Conservation (phyloP, 2,797 vertebrate genomes). For the Epinephelus coioides region DNA sequence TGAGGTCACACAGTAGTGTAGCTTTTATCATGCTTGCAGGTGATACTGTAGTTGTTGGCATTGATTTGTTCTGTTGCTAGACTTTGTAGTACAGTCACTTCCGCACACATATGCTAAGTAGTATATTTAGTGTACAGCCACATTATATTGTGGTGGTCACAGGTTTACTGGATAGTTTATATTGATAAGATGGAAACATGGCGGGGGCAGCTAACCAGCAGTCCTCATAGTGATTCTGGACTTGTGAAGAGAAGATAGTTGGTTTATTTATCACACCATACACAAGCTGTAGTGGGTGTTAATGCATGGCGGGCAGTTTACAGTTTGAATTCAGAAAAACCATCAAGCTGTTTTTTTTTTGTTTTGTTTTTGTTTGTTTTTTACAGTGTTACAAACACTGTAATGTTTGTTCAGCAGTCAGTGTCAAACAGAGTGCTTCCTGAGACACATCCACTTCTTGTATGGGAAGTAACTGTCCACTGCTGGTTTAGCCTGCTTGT, state of each 20-base stretch:
- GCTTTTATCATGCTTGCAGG: conserved; percentile 30
- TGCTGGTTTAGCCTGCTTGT: conserved; percentile 55
- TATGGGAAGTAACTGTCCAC: conserved; percentile 30
- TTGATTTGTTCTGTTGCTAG: conserved; percentile 30
- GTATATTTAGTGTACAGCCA: conserved; percentile 33
- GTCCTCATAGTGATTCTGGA: background rate
- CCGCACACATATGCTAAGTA: conserved; percentile 24
- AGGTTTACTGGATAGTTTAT: conserved; percentile 42
- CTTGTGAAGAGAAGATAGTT: conserved; percentile 22
- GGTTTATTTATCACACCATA: conserved; percentile 45
- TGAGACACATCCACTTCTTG: conserved; percentile 41
- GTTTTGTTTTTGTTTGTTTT: background rate
- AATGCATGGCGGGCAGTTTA: conserved; percentile 56
- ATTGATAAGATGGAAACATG: conserved; percentile 7
- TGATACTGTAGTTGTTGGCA: conserved; percentile 23
- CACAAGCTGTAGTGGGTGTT: conserved; percentile 39
- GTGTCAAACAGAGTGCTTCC: conserved; percentile 61
- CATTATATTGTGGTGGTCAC: conserved; percentile 20
- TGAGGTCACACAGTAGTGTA: conserved; percentile 35
- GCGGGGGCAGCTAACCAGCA: background rate
- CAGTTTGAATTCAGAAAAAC: conserved; percentile 19
- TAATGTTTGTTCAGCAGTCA: conserved; percentile 20
- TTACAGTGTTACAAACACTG: conserved; percentile 18
- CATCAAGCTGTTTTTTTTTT: background rate
- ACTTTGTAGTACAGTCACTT: conserved; percentile 31